Conservation (phyloP, 2,888 invertebrate genomes). For the Troides helena region DNA sequence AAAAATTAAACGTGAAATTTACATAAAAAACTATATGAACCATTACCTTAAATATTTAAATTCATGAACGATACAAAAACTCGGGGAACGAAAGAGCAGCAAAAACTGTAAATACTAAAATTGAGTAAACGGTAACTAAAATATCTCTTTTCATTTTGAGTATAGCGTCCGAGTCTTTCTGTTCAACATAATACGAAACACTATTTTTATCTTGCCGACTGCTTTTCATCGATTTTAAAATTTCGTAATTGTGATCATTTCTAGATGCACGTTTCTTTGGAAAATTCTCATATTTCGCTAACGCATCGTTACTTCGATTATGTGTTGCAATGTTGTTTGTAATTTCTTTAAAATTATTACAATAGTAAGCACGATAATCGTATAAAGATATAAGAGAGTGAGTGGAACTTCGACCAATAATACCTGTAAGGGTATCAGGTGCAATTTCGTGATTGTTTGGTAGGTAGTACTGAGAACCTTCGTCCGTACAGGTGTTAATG, state of each 20-base stretch:
- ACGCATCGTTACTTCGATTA: background rate
- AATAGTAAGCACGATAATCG: conserved; percentile 40
- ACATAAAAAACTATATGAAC: background rate
- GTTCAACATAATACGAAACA: background rate
- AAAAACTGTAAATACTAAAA: conserved; percentile 68
- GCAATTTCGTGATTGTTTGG: conserved; percentile 32
- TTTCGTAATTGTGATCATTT: conserved; percentile 1
- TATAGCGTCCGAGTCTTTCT: conserved; percentile 46
- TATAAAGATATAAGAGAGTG: conserved; percentile 45
- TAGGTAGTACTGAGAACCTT: background rate
- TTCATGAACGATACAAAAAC: conserved; percentile 39
- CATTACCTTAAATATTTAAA: background rate
- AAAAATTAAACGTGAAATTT: conserved; percentile 4
- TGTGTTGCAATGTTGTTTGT: background rate
- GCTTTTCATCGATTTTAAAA: background rate
- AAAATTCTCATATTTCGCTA: background rate
- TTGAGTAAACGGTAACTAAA: conserved; percentile 67
- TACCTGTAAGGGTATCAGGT: conserved; percentile 44
- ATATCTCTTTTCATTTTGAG: conserved; percentile 67
- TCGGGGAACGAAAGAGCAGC: conserved; percentile 68
- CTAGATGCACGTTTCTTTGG: conserved; percentile 4
- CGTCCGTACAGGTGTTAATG: background rate
- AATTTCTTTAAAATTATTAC: conserved; percentile 38
- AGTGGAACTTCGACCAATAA: conserved; percentile 47
- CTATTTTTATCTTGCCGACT: conserved; percentile 1